Evolutionary conservation across 2,113 vertebrate species (phyloP).

Genomic region (Todiramphus saurophagus): DNA sequence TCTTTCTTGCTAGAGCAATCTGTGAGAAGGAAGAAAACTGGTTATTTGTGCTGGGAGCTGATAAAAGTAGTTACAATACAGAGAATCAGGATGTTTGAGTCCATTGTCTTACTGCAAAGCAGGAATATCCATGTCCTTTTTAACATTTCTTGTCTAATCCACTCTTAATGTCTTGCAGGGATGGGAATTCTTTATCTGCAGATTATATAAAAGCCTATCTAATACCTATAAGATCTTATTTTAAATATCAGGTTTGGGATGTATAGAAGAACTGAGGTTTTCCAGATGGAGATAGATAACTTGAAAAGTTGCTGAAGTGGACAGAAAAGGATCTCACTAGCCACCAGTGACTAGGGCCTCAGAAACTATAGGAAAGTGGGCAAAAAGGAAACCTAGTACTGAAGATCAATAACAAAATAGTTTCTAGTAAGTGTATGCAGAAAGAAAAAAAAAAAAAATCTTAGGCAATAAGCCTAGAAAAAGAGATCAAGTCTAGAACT

Average conservation of each 20-base stretch:
- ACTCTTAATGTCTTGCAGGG: neutral
- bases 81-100: neutral
- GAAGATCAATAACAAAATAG: neutral
- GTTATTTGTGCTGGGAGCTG: neutral
- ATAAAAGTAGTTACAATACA: neutral
- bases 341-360: neutral
- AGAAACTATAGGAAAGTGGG: neutral
- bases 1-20: neutral
- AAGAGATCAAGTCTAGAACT: neutral
- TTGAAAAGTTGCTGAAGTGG: neutral
- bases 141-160: neutral
- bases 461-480: neutral
- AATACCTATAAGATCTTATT: neutral
- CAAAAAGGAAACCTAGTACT: neutral
- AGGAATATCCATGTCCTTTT: neutral
- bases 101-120: neutral
- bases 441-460: neutral
- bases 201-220: neutral
- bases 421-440: neutral
- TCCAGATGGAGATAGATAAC: neutral
- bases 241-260: neutral
- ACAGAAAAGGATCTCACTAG: neutral
- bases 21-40: neutral
- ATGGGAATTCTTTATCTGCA: neutral
- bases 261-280: neutral